These are phyloP conservation scores for Acanthopleura granulata DNA, from an alignment of 2,888 invertebrate species.

Conservation along the genomic window DNA sequence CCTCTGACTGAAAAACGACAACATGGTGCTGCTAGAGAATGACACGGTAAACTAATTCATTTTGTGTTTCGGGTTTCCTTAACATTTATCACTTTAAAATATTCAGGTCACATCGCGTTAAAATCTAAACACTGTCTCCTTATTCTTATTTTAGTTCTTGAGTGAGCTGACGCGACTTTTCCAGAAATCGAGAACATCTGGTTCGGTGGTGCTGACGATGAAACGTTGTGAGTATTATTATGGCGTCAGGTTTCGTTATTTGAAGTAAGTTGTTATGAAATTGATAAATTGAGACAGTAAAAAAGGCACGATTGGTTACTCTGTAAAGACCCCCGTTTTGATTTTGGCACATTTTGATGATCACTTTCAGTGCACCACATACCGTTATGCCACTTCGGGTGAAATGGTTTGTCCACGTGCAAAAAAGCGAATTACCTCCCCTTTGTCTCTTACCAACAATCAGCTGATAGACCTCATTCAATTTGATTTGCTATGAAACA, in stretches of 20 bases:
- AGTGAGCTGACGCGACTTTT: conserved; percentile 87
- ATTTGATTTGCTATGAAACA: no score
- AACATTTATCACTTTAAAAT: not conserved
- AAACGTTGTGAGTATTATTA: conserved; percentile 79
- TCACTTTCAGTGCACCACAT: no score
- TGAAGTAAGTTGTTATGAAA: no score
- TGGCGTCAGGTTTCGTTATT: not conserved
- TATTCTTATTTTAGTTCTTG: conserved; percentile 77
- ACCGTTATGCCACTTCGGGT: no score
- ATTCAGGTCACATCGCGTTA: not conserved
- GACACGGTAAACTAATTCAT: conserved; percentile 48
- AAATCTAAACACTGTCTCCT: conserved; percentile 18
- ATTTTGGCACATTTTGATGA: no score
- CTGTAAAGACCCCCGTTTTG: no score
- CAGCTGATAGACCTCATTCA: no score
- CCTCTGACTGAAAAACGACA: not conserved
- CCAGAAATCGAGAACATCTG: conserved; percentile 82
- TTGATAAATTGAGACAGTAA: not conserved
- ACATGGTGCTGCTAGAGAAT: conserved; percentile 58
- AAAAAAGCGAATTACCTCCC: no score
- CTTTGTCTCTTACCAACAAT: no score
- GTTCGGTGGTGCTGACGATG: conserved; percentile 89
- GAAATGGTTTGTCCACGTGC: no score
- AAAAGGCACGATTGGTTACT: no score
- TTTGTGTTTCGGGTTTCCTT: conserved; percentile 9